Evolutionary conservation across 2,888 invertebrate genomes (phyloP).

Genomic region (Drosophila quasianomalipes): DNA sequence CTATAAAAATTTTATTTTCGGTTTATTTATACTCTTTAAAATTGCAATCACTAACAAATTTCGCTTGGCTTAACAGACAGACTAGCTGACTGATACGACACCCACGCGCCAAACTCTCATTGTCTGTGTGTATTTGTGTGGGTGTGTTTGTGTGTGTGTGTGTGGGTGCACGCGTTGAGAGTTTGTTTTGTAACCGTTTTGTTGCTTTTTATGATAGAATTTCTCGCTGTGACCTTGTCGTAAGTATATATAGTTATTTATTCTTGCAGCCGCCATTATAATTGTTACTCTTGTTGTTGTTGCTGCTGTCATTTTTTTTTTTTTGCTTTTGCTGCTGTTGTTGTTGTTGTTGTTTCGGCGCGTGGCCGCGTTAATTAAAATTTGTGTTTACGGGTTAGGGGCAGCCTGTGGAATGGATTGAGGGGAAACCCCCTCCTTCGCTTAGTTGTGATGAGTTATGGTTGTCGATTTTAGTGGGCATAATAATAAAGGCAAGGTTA

Average conservation of each 20-base stretch:
- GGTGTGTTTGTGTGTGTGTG: slow-evolving; percentile 1
- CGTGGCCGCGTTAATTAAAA: slow-evolving; percentile 63
- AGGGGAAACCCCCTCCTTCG: slow-evolving; percentile 1
- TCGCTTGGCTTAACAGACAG: slow-evolving; percentile 15
- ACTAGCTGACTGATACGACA: slow-evolving; percentile 38
- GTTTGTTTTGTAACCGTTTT: slow-evolving; percentile 57
- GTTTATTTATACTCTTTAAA: slow-evolving; percentile 5
- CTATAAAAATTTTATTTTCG: not conserved
- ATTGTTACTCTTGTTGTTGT: slow-evolving; percentile 18
- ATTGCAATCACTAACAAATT: slow-evolving; percentile 17
- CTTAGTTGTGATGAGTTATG: slow-evolving; percentile 9
- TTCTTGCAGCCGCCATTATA: slow-evolving; percentile 2
- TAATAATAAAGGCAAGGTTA: not conserved
- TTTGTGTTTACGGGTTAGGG: slow-evolving; percentile 17
- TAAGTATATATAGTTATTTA: slow-evolving; percentile 16
- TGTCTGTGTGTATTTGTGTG: not conserved
- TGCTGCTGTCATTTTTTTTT: slow-evolving; percentile 1
- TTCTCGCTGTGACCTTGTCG: slow-evolving; percentile 55
- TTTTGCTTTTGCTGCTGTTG: not conserved
- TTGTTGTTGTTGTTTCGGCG: slow-evolving; percentile 24
- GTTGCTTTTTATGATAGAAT: slow-evolving; percentile 55
- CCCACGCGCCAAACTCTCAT: slow-evolving; percentile 17
- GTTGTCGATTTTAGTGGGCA: not conserved
- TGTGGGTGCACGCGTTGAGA: slow-evolving; percentile 20
- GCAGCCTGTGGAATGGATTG: slow-evolving; percentile 13